Evolutionary conservation across 1,140 invertebrate species (phyloP).

Genomic region (Rhynchophorus ferrugineus): DNA sequence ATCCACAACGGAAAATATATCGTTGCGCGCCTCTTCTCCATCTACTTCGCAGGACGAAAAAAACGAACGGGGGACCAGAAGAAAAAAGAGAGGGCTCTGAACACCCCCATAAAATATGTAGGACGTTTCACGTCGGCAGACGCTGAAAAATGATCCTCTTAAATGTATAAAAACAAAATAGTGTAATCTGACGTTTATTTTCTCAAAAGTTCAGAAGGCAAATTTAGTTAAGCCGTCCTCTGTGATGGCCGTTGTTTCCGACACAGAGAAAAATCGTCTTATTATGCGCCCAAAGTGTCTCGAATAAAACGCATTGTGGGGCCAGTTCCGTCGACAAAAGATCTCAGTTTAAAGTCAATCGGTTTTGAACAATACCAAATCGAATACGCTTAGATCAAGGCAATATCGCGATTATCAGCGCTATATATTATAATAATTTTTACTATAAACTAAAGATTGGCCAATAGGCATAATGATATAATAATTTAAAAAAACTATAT

Average conservation of each 20-base stretch:
- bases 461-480: too few species aligned
- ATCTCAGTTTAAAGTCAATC: too few species aligned
- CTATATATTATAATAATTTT: too few species aligned
- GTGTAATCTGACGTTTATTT: slow-evolving; percentile 9
- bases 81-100: not conserved
- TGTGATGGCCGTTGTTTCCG: not conserved
- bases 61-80: not conserved
- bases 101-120: slow-evolving; percentile 5
- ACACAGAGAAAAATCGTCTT: not conserved
- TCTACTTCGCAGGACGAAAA: not conserved
- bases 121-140: not conserved
- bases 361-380: too few species aligned
- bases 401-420: too few species aligned
- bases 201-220: slow-evolving; percentile 6
- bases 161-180: slow-evolving; percentile 7
- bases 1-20: slow-evolving; percentile 5
- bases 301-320: not conserved
- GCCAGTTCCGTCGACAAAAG: too few species aligned
- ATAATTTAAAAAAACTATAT: too few species aligned
- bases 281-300: slow-evolving; percentile 1
- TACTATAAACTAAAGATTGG: too few species aligned
- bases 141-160: slow-evolving; percentile 7
- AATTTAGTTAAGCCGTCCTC: slow-evolving; percentile 5
- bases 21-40: not conserved
- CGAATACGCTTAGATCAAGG: too few species aligned